phyloP scores from a whole-genome alignment of 2,888 invertebrate genomes.

The Parascotia fuliginaria region DNA sequence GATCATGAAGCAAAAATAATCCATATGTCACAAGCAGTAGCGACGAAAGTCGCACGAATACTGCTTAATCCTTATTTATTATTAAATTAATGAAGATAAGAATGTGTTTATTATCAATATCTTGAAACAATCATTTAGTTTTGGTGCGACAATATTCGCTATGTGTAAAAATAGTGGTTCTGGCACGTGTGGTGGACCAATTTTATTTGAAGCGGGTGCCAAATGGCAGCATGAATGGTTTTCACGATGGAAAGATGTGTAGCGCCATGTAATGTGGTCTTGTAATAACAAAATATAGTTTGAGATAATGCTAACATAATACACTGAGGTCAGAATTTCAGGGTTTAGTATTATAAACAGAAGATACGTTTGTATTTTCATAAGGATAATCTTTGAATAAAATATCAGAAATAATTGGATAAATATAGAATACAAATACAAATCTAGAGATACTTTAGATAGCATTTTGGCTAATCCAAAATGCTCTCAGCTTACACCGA shows the following conservation, averaged over 20 bases:
- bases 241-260: conserved; percentile 22
- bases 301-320: conserved; percentile 7
- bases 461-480: no score
- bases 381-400: no score
- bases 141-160: conserved; percentile 38
- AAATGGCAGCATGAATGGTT: conserved; percentile 54
- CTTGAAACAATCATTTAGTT: conserved; percentile 29
- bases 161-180: conserved; percentile 54
- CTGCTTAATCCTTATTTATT: conserved; percentile 21
- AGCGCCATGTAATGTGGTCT: conserved; percentile 30
- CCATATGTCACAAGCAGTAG: conserved; percentile 48
- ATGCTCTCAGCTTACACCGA: no score
- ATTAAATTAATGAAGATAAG: conserved; percentile 30
- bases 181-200: conserved; percentile 54
- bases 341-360: conserved; percentile 5
- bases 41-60: conserved; percentile 43
- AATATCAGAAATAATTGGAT: no score
- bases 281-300: conserved; percentile 24
- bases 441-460: no score
- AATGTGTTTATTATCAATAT: conserved; percentile 35
- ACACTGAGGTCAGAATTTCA: conserved; percentile 18
- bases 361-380: not conserved
- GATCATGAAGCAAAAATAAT: conserved; percentile 54
- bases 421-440: no score
- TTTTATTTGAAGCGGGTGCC: conserved; percentile 55